Percentiles rank a stretch among this genome's conserved stretches.
These are phyloP conservation scores for Thoracochromis brauschi DNA, from an alignment of 2,113 vertebrate species.

Conservation along the genomic window DNA sequence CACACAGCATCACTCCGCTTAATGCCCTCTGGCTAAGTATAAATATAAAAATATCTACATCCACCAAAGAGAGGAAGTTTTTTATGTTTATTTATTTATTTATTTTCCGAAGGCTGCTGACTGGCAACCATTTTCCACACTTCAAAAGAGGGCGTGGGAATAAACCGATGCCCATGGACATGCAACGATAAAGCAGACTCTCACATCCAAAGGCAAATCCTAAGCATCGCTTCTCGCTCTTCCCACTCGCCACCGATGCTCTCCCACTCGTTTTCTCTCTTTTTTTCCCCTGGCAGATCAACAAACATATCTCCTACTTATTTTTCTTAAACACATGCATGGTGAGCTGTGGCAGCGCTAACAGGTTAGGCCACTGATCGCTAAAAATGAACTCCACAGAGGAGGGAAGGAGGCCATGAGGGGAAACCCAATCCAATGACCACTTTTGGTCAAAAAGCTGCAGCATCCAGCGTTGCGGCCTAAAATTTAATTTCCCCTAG, in stretches of 20 bases:
- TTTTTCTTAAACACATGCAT: not conserved
- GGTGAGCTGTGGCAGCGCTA: not conserved
- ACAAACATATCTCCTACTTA: not conserved
- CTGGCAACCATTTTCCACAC: constrained; percentile 31
- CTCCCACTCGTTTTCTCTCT: constrained; percentile 2
- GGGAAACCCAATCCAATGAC: constrained; percentile 45
- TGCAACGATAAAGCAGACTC: constrained; percentile 11
- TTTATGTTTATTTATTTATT: not conserved
- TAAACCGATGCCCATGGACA: constrained; percentile 40
- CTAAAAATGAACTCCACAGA: constrained; percentile 13
- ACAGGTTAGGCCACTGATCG: not conserved
- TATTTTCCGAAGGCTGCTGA: constrained; percentile 1
- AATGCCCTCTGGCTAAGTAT: constrained; percentile 1
- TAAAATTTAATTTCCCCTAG: constrained; percentile 38
- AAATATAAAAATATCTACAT: not conserved
- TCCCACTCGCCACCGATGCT: not conserved
- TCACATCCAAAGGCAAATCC: constrained; percentile 18
- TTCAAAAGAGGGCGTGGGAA: constrained; percentile 31
- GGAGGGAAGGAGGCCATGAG: not conserved
- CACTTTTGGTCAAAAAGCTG: constrained; percentile 51
- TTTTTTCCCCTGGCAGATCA: not conserved
- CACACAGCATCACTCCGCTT: not conserved
- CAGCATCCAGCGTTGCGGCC: constrained; percentile 15
- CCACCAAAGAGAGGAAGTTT: not conserved
- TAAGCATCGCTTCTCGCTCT: not conserved